Percentiles rank a stretch among this genome's conserved stretches.
Evolutionary conservation across 2,888 invertebrate genomes (phyloP).

Genomic region (Seira ritae): DNA sequence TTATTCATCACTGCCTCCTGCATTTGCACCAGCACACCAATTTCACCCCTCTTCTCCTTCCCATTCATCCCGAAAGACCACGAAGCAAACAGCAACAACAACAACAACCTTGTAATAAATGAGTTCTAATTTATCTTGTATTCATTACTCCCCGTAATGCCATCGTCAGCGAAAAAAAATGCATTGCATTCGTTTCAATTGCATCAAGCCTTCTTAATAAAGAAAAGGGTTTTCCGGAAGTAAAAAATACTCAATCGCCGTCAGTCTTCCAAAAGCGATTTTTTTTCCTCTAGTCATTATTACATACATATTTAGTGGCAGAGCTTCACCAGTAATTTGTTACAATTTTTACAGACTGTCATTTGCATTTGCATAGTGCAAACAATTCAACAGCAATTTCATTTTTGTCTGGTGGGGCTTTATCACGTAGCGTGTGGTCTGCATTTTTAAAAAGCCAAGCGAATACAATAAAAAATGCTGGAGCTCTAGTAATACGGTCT

Average conservation of each 20-base stretch:
- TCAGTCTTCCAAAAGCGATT: too few relatives aligned
- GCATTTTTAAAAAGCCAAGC: neutral
- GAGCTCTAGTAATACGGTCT: too few relatives aligned
- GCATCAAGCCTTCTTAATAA: too few relatives aligned
- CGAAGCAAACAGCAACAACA: too few relatives aligned
- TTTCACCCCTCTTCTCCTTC: neutral
- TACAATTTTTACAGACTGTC: conserved; percentile 43
- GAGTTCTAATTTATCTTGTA: conserved; percentile 58
- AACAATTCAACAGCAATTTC: conserved; percentile 10
- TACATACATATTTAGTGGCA: too few relatives aligned
- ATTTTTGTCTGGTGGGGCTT: neutral
- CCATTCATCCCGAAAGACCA: conserved; percentile 41
- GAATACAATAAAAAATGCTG: conserved; percentile 9
- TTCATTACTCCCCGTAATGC: conserved; percentile 40
- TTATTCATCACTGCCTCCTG: conserved; percentile 7
- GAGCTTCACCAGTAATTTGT: too few relatives aligned
- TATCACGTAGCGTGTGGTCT: conserved; percentile 33
- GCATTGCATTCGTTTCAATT: conserved; percentile 25
- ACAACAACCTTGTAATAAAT: too few relatives aligned
- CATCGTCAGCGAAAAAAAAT: conserved; percentile 26
- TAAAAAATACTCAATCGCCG: too few relatives aligned
- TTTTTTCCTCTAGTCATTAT: too few relatives aligned
- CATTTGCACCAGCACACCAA: neutral
- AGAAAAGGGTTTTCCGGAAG: too few relatives aligned
- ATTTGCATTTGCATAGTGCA: conserved; percentile 50